Percentiles rank a stretch among this genome's conserved stretches.
Evolutionary conservation across 2,113 vertebrate genomes (phyloP).

Genomic region (Hyperoodon ampullatus): DNA sequence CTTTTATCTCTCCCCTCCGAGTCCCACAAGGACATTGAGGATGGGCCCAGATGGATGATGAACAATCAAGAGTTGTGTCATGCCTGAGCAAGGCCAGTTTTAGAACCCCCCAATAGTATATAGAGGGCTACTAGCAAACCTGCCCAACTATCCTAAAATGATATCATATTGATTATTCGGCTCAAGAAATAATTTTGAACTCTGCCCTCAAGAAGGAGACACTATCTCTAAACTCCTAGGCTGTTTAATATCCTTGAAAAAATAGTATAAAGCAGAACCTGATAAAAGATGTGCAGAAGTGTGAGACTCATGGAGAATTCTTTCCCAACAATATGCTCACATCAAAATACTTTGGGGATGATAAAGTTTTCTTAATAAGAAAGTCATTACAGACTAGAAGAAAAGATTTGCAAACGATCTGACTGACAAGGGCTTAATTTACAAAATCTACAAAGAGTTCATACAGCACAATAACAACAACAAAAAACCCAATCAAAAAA

Average conservation of each 20-base stretch:
- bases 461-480: not conserved
- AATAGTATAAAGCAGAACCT: not conserved
- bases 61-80: not conserved
- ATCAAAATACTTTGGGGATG: not conserved
- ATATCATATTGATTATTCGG: not conserved
- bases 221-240: not conserved
- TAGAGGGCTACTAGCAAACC: not conserved
- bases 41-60: not conserved
- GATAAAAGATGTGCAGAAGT: not conserved
- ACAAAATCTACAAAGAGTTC: not conserved
- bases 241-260: not conserved
- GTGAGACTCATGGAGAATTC: not conserved
- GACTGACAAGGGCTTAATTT: not conserved
- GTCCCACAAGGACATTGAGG: rapidly evolving
- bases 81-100: not conserved
- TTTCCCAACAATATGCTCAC: not conserved
- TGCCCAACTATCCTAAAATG: not conserved
- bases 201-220: not conserved
- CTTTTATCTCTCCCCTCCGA: not conserved
- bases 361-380: not conserved
- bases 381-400: not conserved
- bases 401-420: not conserved
- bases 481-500: not conserved
- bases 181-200: not conserved
- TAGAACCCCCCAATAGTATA: not conserved